These are phyloP conservation scores for Drosophila teissieri DNA, from an alignment of 1,140 invertebrate species.

Conservation along the genomic window DNA sequence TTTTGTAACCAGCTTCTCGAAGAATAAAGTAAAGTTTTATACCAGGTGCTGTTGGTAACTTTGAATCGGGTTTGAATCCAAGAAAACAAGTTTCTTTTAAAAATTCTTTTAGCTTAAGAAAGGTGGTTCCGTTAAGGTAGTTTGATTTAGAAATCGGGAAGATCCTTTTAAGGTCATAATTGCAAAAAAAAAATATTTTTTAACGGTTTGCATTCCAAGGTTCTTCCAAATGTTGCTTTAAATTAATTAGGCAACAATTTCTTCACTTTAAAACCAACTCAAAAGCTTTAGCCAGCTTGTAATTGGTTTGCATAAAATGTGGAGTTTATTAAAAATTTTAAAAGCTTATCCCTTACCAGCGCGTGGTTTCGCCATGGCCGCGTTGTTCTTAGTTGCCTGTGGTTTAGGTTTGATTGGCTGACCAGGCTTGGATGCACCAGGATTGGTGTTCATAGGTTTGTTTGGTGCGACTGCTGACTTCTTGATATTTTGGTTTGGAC, in stretches of 20 bases:
- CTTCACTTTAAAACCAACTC: background rate
- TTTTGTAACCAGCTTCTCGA: background rate
- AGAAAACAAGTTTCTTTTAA: background rate
- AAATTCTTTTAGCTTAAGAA: too few species aligned
- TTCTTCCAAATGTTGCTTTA: background rate
- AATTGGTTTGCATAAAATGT: background rate
- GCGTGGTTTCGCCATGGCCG: background rate
- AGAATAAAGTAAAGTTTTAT: background rate
- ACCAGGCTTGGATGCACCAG: background rate
- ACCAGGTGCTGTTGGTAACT: too few species aligned
- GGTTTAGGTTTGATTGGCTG: background rate
- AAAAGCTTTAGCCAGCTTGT: background rate
- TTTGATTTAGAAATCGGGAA: background rate
- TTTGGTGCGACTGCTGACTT: background rate
- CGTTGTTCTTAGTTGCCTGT: background rate
- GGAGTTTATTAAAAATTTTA: background rate
- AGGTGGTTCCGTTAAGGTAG: too few species aligned
- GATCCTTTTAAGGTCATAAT: background rate
- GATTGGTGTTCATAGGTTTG: background rate
- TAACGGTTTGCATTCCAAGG: constrained; percentile 1
- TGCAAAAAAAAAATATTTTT: background rate
- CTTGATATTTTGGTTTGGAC: background rate
- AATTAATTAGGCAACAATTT: background rate
- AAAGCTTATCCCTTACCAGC: constrained; percentile 18
- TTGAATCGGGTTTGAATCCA: background rate